These are phyloP conservation scores for Saxidomus purpurata DNA, from an alignment of 1,140 invertebrate species.

Conservation along the genomic window DNA sequence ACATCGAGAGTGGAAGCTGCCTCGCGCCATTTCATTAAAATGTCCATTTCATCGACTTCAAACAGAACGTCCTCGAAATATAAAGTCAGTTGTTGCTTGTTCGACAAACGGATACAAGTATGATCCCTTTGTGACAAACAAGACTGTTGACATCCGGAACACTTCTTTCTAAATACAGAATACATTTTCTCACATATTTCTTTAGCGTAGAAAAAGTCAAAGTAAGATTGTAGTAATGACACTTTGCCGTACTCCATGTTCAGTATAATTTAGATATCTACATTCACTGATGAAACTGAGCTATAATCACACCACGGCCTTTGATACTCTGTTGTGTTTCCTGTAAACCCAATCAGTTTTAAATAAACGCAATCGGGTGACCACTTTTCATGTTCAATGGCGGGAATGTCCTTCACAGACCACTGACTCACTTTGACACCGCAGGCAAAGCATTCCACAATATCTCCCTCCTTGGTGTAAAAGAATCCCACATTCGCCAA, in stretches of 20 bases:
- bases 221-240: conserved; percentile 43
- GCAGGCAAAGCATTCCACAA: conserved; percentile 26
- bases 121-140: conserved; percentile 36
- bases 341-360: conserved; percentile 13
- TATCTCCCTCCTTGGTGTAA: conserved; percentile 40
- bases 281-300: not conserved
- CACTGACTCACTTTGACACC: conserved; percentile 8
- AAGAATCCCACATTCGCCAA: conserved; percentile 28
- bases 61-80: conserved; percentile 32
- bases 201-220: conserved; percentile 60
- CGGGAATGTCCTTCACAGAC: not conserved
- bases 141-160: conserved; percentile 21
- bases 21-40: conserved; percentile 50
- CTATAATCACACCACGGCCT: not conserved
- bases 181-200: conserved; percentile 41
- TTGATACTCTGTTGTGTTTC: not conserved
- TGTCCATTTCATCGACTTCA: conserved; percentile 14
- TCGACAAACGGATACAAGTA: conserved; percentile 15
- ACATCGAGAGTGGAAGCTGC: conserved; percentile 5
- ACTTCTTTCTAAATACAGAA: conserved; percentile 41
- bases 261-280: not conserved
- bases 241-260: conserved; percentile 29
- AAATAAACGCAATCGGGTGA: conserved; percentile 22
- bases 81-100: not conserved
- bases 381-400: conserved; percentile 7